Conservation (phyloP, 2,113 vertebrate species). For the Brachypteracias leptosomus region DNA sequence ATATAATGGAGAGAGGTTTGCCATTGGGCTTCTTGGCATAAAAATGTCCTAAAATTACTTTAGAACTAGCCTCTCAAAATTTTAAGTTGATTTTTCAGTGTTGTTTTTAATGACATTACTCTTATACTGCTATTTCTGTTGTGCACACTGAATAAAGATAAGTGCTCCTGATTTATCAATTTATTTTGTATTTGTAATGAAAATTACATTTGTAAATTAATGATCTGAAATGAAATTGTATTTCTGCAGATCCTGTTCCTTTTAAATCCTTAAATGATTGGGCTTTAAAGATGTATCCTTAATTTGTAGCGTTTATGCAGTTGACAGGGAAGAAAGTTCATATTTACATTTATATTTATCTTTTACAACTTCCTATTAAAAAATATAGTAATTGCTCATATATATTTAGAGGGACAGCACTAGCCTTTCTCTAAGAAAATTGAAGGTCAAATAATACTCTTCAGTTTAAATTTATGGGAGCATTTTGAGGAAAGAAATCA, state of each 20-base stretch:
- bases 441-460: not conserved
- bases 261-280: conserved; percentile 74
- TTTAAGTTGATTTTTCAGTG: not conserved
- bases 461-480: not conserved
- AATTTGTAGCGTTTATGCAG: not conserved
- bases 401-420: not conserved
- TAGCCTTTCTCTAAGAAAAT: not conserved
- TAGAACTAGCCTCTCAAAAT: not conserved
- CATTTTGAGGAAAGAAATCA: not conserved
- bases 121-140: not conserved
- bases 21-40: not conserved
- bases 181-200: not conserved
- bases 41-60: not conserved
- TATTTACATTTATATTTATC: not conserved
- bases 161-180: not conserved
- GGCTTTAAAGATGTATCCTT: conserved; percentile 79
- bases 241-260: conserved; percentile 71
- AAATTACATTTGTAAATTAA: not conserved
- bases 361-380: not conserved
- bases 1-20: not conserved
- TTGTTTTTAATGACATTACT: not conserved
- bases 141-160: not conserved
- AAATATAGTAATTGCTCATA: not conserved
- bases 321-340: conserved; percentile 9
- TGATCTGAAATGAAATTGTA: conserved; percentile 44